These are phyloP conservation scores for Sebastes cheni DNA, from an alignment of 2,797 vertebrate genomes.

Conservation along the genomic window DNA sequence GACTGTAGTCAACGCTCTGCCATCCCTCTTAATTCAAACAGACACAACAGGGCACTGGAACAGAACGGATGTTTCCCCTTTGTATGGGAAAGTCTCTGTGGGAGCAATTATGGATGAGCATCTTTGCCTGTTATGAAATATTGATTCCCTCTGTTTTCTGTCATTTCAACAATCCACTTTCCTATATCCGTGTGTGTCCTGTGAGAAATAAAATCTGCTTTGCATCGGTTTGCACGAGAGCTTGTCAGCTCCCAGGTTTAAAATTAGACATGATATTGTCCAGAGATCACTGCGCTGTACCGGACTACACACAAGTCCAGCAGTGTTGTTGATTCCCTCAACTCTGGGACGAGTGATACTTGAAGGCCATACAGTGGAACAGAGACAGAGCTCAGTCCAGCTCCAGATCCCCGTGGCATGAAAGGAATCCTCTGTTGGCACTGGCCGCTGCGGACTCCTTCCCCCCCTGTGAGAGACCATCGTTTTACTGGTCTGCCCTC, in stretches of 20 bases:
- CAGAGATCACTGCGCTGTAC: slow-evolving; percentile 13
- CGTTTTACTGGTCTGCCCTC: slow-evolving; percentile 51
- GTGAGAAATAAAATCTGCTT: neutral
- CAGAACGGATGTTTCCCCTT: slow-evolving; percentile 27
- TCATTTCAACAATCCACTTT: slow-evolving; percentile 22
- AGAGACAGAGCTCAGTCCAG: slow-evolving; percentile 49
- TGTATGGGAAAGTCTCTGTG: slow-evolving; percentile 51
- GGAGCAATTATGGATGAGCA: slow-evolving; percentile 61
- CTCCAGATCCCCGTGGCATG: slow-evolving; percentile 64
- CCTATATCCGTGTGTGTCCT: neutral
- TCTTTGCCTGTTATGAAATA: slow-evolving; percentile 58
- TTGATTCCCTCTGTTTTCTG: slow-evolving; percentile 40
- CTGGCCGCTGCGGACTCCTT: slow-evolving; percentile 14
- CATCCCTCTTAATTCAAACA: slow-evolving; percentile 42
- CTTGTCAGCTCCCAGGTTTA: slow-evolving; percentile 18
- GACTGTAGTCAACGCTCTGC: neutral
- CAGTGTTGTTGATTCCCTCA: neutral
- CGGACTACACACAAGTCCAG: slow-evolving; percentile 5
- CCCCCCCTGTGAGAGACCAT: slow-evolving; percentile 40
- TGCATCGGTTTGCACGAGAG: neutral
- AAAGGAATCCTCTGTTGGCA: slow-evolving; percentile 75
- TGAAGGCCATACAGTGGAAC: slow-evolving; percentile 32
- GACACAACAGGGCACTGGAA: slow-evolving; percentile 28
- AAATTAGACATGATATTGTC: slow-evolving; percentile 8
- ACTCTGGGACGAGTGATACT: slow-evolving; percentile 36